Base-by-base conservation (phyloP, 2,113 vertebrate species). In the Apistogramma diplotaenia region DNA sequence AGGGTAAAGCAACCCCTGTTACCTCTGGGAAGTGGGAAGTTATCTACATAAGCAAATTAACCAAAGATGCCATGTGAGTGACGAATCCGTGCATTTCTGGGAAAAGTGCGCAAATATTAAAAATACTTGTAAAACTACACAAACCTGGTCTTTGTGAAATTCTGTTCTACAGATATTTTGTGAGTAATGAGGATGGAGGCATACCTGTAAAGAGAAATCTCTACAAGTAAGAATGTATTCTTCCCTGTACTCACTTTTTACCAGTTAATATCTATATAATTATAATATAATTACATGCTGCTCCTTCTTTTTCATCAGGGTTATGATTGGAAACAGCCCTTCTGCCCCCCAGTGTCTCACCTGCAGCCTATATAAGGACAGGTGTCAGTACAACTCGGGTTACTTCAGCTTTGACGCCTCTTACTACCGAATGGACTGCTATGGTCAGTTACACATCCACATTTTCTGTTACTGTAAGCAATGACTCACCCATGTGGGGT, bases 1-100 rank as follows among this genome's bases (percentile, higher is more conserved):
- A 97, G 98, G 97, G 96, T 92, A 93, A 94, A 94, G 93, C 96
- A 90, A 94, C 89, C 90, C 88, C 97, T 88, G 92, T 99, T 89
- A 99, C 97, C 86, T 97, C 96, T 83, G 98, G 98, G 87, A 94
- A 96, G 89, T 99, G 98, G 98, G 98, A 99, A 89, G 98, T 97
- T 90, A 97, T 97, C 93, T 96, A 96, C 93, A 98, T 99, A 93
- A 96, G 96, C 89, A 97, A 96, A 95, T 93, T 98, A 92, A 98
- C 97, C 76, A 96, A 95, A 92, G 95, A 97, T 90, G 96, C 97
- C 87, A 96, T 99, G 98, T 99, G 94, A 80, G 95, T 93, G 60
- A 80, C 27, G 25, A 65, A 29, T 35, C 6, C 4, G 5, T 8
- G 16, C 3, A 4, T 51, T 51, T 3, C 3, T 29, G 0, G 4